Base-by-base conservation (phyloP, 2,797 vertebrate species). In the Clarias pachynema region DNA sequence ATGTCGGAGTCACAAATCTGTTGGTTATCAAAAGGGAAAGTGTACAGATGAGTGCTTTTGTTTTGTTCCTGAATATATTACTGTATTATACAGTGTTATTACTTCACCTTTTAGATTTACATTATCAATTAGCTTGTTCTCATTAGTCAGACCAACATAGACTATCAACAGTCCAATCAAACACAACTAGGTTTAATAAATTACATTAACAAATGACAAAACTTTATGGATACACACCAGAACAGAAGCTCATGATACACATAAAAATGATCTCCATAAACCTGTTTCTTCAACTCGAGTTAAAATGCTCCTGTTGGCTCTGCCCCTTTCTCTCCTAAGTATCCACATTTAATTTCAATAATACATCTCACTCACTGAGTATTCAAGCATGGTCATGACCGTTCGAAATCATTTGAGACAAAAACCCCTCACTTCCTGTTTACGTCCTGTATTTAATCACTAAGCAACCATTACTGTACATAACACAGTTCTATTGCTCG, bases 1-100 rank as follows among this genome's bases (percentile, higher is more conserved):
- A 96, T 40, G 91, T 90, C 8, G 97, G 98, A 85, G 91, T 95
- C 85, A 97, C 96, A 91, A 95, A 95, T 7, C 95, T 96, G 82
- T 62, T 79, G 18, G 82, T 40, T 66, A 40, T 53, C 78, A 29
- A 60, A 49, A 69, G 2, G 57, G 37, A 85, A 81, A 69, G 83
- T 0, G 87, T 66, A 87, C 0, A 24, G 22, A 60, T 81, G 2
- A 31, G 29, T 40, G 15, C 34, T 78, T 7, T 26, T 44, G 2
- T 73, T 73, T 24, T 49, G 40, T 12, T 73, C 40, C 24, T 15
- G 40, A 26, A 6, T 49, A 73, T 73, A 73, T 15, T 72, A n/a
- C 37, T 40, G 40, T 15, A 2, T 22, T 73, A 16, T 49, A 29
- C 40, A 26, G 68, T 12, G n/a, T n/a, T n/a, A 37, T 68, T 31